These are phyloP conservation scores for Tachystola acroxantha DNA, from an alignment of 2,888 invertebrate species.

Conservation along the genomic window DNA sequence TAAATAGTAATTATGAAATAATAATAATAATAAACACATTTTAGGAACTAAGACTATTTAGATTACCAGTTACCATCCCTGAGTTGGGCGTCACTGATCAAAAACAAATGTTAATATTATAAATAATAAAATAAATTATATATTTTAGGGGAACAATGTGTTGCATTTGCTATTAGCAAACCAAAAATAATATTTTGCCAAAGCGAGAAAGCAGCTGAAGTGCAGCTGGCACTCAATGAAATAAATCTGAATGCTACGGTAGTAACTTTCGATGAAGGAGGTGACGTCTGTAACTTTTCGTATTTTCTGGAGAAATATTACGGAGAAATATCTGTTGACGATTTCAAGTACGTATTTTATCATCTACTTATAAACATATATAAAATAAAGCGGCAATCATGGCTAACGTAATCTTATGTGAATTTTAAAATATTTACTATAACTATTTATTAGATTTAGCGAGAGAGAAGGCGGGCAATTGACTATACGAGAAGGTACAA, in stretches of 20 bases:
- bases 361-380: not conserved
- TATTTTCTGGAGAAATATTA: constrained; percentile 32
- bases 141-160: constrained; percentile 35
- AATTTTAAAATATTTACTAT: too few species aligned
- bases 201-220: constrained; percentile 31
- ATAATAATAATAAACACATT: too few species aligned
- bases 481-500: not conserved
- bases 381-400: not conserved
- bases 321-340: constrained; percentile 20
- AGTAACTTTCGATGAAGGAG: constrained; percentile 37
- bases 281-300: constrained; percentile 28
- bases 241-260: constrained; percentile 28
- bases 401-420: too few species aligned
- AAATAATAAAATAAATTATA: too few species aligned
- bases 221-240: constrained; percentile 35
- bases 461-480: not conserved
- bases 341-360: constrained; percentile 32
- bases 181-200: constrained; percentile 46
- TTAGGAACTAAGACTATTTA: too few species aligned
- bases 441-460: too few species aligned
- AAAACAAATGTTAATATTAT: too few species aligned
- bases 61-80: too few species aligned
- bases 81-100: too few species aligned
- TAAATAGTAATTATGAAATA: too few species aligned
- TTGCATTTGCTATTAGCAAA: constrained; percentile 24